phyloP scores from a whole-genome alignment of 2,888 invertebrate genomes.

The Chaitophorus viminalis region DNA sequence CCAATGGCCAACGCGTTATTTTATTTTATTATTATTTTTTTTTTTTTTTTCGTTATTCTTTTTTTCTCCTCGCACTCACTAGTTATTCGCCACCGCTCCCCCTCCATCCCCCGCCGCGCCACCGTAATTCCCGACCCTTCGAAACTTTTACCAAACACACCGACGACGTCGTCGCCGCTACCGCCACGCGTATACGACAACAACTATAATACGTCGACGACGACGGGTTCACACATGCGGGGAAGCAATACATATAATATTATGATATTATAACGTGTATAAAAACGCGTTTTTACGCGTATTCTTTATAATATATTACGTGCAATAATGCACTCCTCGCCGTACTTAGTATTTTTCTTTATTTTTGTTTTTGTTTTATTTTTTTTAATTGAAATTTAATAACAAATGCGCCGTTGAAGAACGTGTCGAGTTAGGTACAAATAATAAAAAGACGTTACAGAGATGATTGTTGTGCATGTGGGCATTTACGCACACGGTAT shows the following conservation, averaged over 20 bases:
- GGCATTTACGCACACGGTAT: not conserved
- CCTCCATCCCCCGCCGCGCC: not conserved
- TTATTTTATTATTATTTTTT: slow-evolving; percentile 34
- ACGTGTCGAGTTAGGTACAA: not conserved
- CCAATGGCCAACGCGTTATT: slow-evolving; percentile 56
- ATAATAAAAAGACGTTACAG: not conserved
- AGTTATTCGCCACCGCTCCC: not conserved
- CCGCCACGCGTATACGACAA: not conserved
- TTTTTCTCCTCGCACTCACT: slow-evolving; percentile 22
- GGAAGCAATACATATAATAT: not conserved
- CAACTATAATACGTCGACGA: not conserved
- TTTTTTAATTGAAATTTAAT: not conserved
- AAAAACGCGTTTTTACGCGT: not conserved
- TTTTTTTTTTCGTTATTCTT: slow-evolving; percentile 33
- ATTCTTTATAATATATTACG: not conserved
- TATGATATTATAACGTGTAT: not conserved
- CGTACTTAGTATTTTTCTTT: not conserved
- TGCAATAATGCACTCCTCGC: not conserved
- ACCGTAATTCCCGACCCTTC: slow-evolving; percentile 21
- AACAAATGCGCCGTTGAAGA: not conserved
- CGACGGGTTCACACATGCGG: not conserved
- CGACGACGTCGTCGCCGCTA: not conserved
- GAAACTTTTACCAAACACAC: slow-evolving; percentile 33
- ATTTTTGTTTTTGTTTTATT: no score
- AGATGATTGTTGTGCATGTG: not conserved